phyloP scores from a whole-genome alignment of 2,113 vertebrate genomes.

The Oriolus oriolus region DNA sequence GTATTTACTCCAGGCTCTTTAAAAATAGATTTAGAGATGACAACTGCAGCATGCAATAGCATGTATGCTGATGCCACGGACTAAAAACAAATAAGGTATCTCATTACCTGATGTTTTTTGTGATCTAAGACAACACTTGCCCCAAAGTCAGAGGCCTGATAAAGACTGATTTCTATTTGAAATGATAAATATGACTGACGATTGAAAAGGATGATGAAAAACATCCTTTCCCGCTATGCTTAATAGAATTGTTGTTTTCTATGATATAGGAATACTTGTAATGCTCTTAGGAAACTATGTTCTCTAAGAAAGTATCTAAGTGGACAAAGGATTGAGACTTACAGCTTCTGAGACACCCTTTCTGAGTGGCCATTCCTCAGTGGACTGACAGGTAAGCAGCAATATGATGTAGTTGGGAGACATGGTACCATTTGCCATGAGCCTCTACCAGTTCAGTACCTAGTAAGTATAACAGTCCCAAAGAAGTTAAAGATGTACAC shows the following conservation, averaged over 20 bases:
- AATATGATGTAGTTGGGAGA: accelerated
- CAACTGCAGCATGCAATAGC: background rate
- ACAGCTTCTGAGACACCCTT: background rate
- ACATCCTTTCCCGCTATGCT: background rate
- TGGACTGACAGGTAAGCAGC: background rate
- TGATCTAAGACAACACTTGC: background rate
- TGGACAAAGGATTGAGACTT: background rate
- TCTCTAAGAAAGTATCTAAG: background rate
- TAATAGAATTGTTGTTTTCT: background rate
- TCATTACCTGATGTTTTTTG: background rate
- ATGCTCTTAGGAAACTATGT: background rate
- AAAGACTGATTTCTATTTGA: background rate
- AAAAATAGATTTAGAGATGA: background rate
- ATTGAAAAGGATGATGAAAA: background rate
- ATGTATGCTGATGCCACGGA: background rate
- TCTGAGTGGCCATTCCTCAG: background rate
- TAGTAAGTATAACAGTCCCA: background rate
- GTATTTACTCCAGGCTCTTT: background rate
- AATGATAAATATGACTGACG: background rate
- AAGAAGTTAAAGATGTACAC: background rate
- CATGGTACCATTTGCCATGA: background rate
- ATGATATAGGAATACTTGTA: background rate
- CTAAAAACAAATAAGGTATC: background rate
- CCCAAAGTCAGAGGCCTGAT: background rate
- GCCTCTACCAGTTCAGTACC: background rate